Percentiles rank a stretch among this genome's conserved stretches.
Evolutionary conservation across 2,888 invertebrate species (phyloP).

Genomic region (Latheticus oryzae): DNA sequence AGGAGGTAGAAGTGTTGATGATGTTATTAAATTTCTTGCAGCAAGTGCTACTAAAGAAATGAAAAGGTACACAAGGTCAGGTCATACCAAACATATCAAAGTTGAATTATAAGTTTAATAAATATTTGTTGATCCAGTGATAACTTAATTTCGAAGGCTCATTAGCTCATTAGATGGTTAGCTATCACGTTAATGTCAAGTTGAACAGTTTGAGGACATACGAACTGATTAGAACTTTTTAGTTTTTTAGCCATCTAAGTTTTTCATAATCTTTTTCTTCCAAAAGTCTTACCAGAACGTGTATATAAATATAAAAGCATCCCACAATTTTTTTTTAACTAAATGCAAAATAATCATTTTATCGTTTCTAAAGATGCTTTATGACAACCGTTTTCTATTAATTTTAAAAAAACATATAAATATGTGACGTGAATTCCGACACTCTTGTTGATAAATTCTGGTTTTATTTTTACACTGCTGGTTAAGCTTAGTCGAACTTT

Average conservation of each 20-base stretch:
- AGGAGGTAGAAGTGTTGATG: neutral
- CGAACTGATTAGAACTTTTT: too few species aligned
- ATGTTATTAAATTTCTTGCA: slow-evolving; percentile 12
- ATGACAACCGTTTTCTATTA: slow-evolving; percentile 2
- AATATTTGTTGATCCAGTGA: neutral
- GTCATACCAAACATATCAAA: neutral
- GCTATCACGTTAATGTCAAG: too few species aligned
- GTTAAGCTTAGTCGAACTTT: slow-evolving; percentile 2
- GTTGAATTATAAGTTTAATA: slow-evolving; percentile 7
- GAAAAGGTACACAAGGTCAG: slow-evolving; percentile 3
- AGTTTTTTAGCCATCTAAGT: too few species aligned
- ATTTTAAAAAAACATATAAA: neutral
- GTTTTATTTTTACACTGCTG: slow-evolving; percentile 1
- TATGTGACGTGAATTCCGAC: slow-evolving; percentile 1
- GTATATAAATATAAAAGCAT: too few species aligned
- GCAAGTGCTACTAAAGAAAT: slow-evolving; percentile 4
- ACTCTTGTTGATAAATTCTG: neutral
- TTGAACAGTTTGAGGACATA: too few species aligned
- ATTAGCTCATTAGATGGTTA: slow-evolving; percentile 8
- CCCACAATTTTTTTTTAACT: neutral
- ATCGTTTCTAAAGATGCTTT: slow-evolving; percentile 1
- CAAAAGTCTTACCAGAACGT: too few species aligned
- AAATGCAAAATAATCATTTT: neutral
- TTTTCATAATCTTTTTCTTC: too few species aligned
- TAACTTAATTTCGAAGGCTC: too few species aligned